These are phyloP conservation scores for Suricata suricatta DNA, from an alignment of 2,113 vertebrate genomes.

Conservation along the genomic window DNA sequence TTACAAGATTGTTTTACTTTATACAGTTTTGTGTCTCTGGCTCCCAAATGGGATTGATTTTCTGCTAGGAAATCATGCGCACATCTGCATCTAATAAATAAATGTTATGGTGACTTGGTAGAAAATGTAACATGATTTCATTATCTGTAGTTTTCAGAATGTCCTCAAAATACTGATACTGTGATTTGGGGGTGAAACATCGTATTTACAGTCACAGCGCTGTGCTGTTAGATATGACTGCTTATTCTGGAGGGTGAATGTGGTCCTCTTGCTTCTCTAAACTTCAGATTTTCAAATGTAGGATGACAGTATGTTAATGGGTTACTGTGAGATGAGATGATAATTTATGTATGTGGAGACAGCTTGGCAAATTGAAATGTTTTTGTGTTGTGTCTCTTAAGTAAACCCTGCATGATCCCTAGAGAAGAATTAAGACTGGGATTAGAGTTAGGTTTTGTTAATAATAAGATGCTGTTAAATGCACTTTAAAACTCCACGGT, in stretches of 20 bases:
- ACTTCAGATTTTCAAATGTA: neutral
- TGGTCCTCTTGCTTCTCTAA: neutral
- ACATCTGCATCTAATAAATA: neutral
- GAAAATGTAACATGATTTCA: neutral
- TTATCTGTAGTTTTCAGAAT: neutral
- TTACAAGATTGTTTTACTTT: neutral
- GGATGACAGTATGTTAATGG: neutral
- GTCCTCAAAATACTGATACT: neutral
- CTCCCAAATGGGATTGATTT: neutral
- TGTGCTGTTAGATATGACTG: neutral
- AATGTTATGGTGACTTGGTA: neutral
- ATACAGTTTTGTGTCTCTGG: neutral
- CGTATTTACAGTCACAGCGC: neutral
- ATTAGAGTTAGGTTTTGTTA: neutral
- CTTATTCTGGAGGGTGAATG: neutral
- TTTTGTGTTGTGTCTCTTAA: neutral
- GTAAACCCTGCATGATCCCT: neutral
- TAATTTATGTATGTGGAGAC: neutral
- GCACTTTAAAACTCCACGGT: neutral
- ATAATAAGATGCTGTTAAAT: conserved; percentile 19
- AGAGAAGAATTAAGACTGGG: neutral
- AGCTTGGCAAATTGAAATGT: neutral
- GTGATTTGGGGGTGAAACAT: neutral
- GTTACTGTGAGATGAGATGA: neutral
- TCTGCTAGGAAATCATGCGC: neutral